Evolutionary conservation across 2,113 vertebrate genomes (phyloP), one percentile per base, ranked within the genome.

Genomic region (Hydrolagus affinis): DNA sequence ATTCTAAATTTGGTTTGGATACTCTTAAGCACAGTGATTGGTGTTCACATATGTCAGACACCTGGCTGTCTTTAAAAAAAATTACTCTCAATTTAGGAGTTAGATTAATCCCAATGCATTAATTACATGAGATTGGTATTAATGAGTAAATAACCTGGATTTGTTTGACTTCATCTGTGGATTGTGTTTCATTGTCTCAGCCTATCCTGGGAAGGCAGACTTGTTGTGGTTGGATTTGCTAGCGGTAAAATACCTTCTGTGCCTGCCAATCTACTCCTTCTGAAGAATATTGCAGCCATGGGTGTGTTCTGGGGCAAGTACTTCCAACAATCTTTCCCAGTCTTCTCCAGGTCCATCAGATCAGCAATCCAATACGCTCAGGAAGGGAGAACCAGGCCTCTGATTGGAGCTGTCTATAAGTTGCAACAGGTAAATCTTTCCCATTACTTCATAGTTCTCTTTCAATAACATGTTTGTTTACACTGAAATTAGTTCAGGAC

Each of bases 191-290:
- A 30, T 87, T 80, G 15, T 70, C 74, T 14, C 74, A 93, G 88
- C 80, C n/a, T 93, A 76, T 70, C 85, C 0, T 88, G 83, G 87
- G 87, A 93, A 59, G 88, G 91, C 88, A 90, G 89, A 66, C 89
- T 88, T 56, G 85, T 88, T 66, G 87, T 89, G 85, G 66, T 88
- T 1, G 88, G 86, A 70, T 92, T 91, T 87, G 62, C 86, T 4
- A 86, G 88, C 85, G 88, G 89, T 88, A 86, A 85, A 69, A 87
- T 88, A 15, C 85, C 87, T 8, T 88, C 88, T 0, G 0, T 91
- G 21, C 86, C 85, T 0, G 62, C 86, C 72, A 89, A 88, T 8
- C 75, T 88, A 3, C 85, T 91, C 60, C 88, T 94, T 69, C 87
- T 90, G 85, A 89, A 90, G 86, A 92, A 89, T 0, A 0, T 87